A percentile compares a stretch with the other conserved stretches of the same genome.
Evolutionary conservation across 2,888 invertebrate species (phyloP).

Genomic region (Eupithecia tripunctaria): DNA sequence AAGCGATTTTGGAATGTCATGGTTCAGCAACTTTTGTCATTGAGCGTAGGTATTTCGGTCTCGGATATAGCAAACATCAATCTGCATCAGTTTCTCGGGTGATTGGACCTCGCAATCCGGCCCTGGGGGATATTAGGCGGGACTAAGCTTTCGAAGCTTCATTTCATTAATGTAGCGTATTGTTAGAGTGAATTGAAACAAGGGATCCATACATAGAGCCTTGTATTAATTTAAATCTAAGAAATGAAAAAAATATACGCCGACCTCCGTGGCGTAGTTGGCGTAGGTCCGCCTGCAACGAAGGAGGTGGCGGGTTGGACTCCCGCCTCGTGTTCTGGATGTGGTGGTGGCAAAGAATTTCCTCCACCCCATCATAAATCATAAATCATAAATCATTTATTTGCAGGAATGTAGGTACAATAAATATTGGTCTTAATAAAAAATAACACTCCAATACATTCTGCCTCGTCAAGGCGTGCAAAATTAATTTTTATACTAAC

Average conservation of each 20-base stretch:
- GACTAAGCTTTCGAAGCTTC: constrained; percentile 23
- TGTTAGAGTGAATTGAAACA: constrained; percentile 18
- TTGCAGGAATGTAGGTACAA: too few relatives aligned
- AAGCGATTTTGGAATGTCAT: neutral
- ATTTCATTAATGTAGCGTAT: constrained; percentile 34
- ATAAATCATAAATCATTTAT: too few relatives aligned
- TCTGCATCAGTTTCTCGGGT: constrained; percentile 60
- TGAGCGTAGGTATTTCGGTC: constrained; percentile 12
- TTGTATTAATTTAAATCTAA: neutral
- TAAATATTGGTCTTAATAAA: too few relatives aligned
- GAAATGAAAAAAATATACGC: neutral
- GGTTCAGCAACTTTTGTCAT: neutral
- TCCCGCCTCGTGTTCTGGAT: too few relatives aligned
- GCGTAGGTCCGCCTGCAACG: too few relatives aligned
- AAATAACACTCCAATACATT: too few relatives aligned
- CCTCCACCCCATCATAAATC: too few relatives aligned
- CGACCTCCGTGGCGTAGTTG: too few relatives aligned
- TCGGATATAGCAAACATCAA: constrained; percentile 54
- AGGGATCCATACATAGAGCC: neutral
- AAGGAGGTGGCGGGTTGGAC: too few relatives aligned
- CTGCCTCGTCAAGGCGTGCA: too few relatives aligned
- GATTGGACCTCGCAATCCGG: constrained; percentile 51
- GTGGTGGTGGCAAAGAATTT: too few relatives aligned
- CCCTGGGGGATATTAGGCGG: constrained; percentile 29
- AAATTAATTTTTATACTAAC: too few relatives aligned